These are phyloP conservation scores for Poicephalus meyeri DNA, from an alignment of 2,113 vertebrate genomes.

Conservation along the genomic window DNA sequence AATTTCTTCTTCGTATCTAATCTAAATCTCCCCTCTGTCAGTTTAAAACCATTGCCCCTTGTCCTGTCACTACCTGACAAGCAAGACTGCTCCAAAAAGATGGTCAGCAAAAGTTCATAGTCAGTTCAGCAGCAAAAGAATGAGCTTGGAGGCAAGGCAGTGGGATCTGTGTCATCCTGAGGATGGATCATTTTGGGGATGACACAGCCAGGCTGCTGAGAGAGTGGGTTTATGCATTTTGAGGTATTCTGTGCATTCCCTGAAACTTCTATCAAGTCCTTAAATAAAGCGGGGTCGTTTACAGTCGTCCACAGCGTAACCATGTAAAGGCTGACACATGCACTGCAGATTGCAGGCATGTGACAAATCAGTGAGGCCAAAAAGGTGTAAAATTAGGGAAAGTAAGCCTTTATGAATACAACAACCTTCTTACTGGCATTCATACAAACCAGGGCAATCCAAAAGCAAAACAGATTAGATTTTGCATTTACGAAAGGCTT, in stretches of 20 bases:
- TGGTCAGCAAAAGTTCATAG: background rate
- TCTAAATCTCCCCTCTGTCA: background rate
- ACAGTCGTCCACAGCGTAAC: background rate
- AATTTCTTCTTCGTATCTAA: background rate
- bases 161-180: background rate
- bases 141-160: background rate
- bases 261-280: background rate
- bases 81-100: background rate
- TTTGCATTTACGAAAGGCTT: background rate
- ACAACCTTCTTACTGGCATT: background rate
- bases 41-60: background rate
- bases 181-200: background rate
- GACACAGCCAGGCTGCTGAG: background rate
- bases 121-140: background rate
- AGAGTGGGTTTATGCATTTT: background rate
- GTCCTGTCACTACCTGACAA: background rate
- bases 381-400: background rate
- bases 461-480: background rate
- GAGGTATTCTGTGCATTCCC: background rate
- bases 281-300: background rate
- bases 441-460: background rate
- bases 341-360: background rate
- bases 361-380: background rate
- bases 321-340: background rate
- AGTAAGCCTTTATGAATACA: background rate